A percentile compares a stretch with the other conserved stretches of the same genome.
phyloP scores from a whole-genome alignment of 2,113 vertebrate species.

The Bombycilla garrulus region DNA sequence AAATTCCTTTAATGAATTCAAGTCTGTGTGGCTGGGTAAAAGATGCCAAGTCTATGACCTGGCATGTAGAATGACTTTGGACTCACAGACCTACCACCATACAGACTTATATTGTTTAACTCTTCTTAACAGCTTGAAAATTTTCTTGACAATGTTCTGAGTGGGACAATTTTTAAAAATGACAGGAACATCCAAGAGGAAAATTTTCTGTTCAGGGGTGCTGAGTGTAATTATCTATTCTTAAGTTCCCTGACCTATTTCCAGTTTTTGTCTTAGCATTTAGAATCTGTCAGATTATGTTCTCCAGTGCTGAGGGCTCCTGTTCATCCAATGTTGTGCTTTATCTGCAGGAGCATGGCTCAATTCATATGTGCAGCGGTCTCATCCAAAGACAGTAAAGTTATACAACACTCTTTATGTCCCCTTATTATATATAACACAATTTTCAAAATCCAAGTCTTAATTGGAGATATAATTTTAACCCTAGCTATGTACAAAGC shows the following conservation, averaged over 20 bases:
- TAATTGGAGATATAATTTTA: neutral
- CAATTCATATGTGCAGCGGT: neutral
- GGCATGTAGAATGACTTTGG: neutral
- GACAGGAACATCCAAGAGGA: neutral
- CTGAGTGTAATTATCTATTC: neutral
- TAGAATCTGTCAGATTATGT: neutral
- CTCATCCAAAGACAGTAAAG: neutral
- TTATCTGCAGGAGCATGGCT: neutral
- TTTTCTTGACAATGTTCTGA: neutral
- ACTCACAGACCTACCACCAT: neutral
- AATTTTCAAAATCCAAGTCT: neutral
- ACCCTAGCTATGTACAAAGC: neutral
- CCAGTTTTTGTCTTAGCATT: neutral
- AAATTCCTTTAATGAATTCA: neutral
- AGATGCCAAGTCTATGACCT: neutral
- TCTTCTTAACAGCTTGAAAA: neutral
- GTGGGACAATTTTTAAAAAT: neutral
- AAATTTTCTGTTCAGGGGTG: neutral
- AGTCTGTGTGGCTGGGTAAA: neutral
- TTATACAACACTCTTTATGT: neutral
- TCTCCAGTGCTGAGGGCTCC: neutral
- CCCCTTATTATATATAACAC: neutral
- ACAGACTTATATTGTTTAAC: neutral
- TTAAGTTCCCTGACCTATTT: neutral
- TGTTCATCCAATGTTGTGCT: neutral